Evolutionary conservation across 2,888 invertebrate genomes (phyloP).

Genomic region (Elysia crispata): DNA sequence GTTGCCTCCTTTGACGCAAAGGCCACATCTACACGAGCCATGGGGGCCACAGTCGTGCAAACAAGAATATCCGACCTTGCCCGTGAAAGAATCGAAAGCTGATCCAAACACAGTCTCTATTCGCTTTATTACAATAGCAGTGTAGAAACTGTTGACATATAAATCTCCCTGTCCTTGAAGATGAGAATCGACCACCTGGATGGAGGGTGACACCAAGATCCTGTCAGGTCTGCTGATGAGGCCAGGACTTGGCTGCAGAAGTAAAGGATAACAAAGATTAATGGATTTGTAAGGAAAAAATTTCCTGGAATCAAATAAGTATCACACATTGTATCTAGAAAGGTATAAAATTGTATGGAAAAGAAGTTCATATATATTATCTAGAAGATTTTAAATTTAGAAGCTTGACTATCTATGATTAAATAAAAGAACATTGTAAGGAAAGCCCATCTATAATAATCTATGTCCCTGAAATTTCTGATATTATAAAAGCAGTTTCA

Average conservation of each 20-base stretch:
- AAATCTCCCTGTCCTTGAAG: slow-evolving; percentile 60
- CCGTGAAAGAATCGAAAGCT: slow-evolving; percentile 56
- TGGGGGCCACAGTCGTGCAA: slow-evolving; percentile 73
- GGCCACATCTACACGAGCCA: slow-evolving; percentile 72
- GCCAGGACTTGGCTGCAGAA: slow-evolving; percentile 69
- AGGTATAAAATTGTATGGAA: too few species aligned
- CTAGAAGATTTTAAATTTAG: too few species aligned
- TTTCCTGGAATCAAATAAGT: too few species aligned
- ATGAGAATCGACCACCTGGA: slow-evolving; percentile 41
- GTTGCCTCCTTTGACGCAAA: slow-evolving; percentile 67
- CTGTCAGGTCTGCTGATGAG: slow-evolving; percentile 72
- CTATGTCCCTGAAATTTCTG: too few species aligned
- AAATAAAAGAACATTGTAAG: too few species aligned
- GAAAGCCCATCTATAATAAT: too few species aligned
- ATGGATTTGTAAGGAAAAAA: too few species aligned
- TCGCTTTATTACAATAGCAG: slow-evolving; percentile 59
- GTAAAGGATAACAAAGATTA: slow-evolving; percentile 16
- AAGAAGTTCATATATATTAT: too few species aligned
- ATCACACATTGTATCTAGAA: too few species aligned
- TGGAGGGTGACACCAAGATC: slow-evolving; percentile 59
- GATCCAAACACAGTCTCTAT: slow-evolving; percentile 57
- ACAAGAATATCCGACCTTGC: slow-evolving; percentile 66
- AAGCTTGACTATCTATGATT: too few species aligned
- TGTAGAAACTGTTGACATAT: slow-evolving; percentile 60
- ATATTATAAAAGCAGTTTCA: too few species aligned